Base-by-base conservation (phyloP, 2,888 invertebrate species). In the Idaea dimidiata region DNA sequence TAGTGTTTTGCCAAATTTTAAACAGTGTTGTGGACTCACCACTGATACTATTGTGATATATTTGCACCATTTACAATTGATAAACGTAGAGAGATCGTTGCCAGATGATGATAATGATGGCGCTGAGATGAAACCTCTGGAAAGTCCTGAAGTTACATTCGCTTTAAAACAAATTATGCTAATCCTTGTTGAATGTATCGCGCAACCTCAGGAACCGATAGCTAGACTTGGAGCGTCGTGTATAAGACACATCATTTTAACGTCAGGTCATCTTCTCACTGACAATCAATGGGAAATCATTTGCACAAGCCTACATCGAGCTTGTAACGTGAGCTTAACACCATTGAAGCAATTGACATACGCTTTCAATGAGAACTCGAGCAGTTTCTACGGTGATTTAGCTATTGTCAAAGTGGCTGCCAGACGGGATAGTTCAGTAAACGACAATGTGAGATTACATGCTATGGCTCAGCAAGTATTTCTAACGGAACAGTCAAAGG, bases 401-500 rank as follows among this genome's bases (percentile, higher is more conserved):
- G 97, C 97, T 10, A 97, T 97, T 65, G 98, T 98, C 0, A 98
- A 98, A 93, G 98, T 98, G 7, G 98, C 98, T 0, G 98, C 98
- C 0, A 93, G 98, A 58, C 94, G 96, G 65, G 98, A 98, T 82
- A 97, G 97, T 78, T 96, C 97, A 0, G 93, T 96, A 14, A 95
- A 96, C 68, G 98, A 98, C 80, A 96, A 97, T 77, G 95, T 97
- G 54, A 93, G 98, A 71, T 93, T 98, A 56, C 96, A 97, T 76
- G 97, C 97, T 43, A 94, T 99, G 77, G 97, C 98, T 0, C 97
- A 97, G 76, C 98, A 98, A 94, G 97, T 97, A 58, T 94, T 95
- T 75, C 84, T 95, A n/a, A 94, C 95, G 16, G 94, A 94, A 64
- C 89, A 88, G 64, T 61, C 84, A 16, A 86, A 87, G 77, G 91